A percentile compares a stretch with the other conserved stretches of the same genome.
Conservation (phyloP, 53 echinoderm and acorn worm species). For the Glandiceps talaboti region DNA sequence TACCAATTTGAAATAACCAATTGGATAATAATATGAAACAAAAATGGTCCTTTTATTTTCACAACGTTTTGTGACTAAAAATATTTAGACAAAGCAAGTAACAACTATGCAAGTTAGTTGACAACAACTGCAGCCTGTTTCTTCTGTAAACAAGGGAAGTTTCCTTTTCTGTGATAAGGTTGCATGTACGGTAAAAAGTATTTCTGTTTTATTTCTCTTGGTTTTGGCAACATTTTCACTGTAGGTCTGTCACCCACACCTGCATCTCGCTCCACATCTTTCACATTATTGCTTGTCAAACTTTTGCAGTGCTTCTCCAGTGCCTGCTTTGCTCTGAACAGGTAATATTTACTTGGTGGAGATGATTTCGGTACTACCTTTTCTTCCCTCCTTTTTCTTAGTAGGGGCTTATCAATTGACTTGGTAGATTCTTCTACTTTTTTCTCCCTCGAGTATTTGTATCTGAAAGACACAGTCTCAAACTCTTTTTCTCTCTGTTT, state of each 20-base stretch:
- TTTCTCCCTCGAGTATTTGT: background rate
- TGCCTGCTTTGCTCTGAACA: background rate
- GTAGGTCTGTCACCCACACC: too few species aligned
- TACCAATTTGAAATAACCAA: too few species aligned
- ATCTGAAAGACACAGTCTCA: background rate
- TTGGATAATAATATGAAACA: too few species aligned
- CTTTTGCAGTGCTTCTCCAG: background rate
- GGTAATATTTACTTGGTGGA: background rate
- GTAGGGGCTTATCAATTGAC: background rate
- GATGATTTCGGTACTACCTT: background rate
- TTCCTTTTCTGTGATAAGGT: background rate
- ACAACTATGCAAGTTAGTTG: background rate
- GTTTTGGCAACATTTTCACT: background rate
- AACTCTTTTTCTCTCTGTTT: background rate
- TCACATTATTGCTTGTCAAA: too few species aligned
- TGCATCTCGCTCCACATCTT: too few species aligned
- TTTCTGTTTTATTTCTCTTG: background rate
- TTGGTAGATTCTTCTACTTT: background rate
- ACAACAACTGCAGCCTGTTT: background rate
- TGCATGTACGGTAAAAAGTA: background rate
- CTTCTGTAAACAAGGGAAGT: background rate
- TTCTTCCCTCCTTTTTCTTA: background rate
- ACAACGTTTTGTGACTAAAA: too few species aligned
- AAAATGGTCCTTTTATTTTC: too few species aligned
- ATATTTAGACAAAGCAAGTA: too few species aligned